Evolutionary conservation across 2,797 vertebrate species (phyloP), one percentile per base, ranked within the genome.

Genomic region (Cercopithecus hamlyni): DNA sequence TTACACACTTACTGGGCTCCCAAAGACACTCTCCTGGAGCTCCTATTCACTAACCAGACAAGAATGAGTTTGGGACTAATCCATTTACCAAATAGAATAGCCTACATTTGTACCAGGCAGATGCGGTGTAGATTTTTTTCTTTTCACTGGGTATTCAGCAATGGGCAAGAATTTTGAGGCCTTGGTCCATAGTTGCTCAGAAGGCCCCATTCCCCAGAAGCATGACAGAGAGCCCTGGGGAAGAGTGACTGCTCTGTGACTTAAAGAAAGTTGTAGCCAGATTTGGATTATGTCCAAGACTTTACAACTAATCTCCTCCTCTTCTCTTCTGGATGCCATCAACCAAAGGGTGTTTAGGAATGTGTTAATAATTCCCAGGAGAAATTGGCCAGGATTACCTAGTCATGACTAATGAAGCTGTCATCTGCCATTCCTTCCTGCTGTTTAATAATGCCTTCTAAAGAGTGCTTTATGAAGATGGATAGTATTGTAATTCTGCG

Each of bases 331-430:
- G 88, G 61, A 98, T 97, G 94, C 93, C 87, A 97, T 98, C 93
- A 89, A 73, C 73, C 26, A 83, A 98, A 80, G 55, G 91, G 93
- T 89, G 89, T 98, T 98, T 98, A 98, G 87, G 97, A 98, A 98
- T 97, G 98, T 97, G 95, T 95, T 98, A 98, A 97, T 98, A 98
- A 98, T 98, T 98, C 98, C 98, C 98, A 97, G 94, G 97, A 98
- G 98, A 98, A 98, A 97, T 95, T 95, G 90, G 96, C 96, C 98
- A 96, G 97, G 97, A 98, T 98, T 98, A 98, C 95, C 97, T 98
- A 52, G 92, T 97, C 97, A 94, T 99, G 98, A 99, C 98, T 98
- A 98, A 99, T 98, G 98, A 98, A 98, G 98, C 98, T 98, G 98
- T 98, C 98, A 98, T 97, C 96, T 90, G 93, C 97, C 88, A 97